phyloP scores from a whole-genome alignment of 2,797 vertebrate genomes.

The Syngnathus acus region DNA sequence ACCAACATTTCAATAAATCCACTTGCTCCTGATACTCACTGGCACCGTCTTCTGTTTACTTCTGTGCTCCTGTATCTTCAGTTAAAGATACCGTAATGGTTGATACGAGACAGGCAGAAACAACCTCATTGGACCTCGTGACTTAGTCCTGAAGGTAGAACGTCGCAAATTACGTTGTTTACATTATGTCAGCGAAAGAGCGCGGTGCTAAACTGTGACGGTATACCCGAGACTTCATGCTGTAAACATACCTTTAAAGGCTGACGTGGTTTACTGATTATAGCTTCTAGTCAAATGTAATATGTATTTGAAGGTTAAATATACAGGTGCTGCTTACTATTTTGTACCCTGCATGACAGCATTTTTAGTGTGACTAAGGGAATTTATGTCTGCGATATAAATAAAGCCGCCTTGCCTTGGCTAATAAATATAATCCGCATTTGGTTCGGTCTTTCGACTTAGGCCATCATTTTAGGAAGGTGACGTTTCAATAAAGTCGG shows the following conservation, averaged over 20 bases:
- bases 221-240: slow-evolving; percentile 2
- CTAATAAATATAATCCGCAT: no score
- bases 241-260: slow-evolving; percentile 5
- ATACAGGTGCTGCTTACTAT: background rate
- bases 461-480: background rate
- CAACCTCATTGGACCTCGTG: slow-evolving; percentile 26
- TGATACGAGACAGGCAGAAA: slow-evolving; percentile 37
- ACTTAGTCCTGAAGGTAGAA: slow-evolving; percentile 42
- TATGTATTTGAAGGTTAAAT: background rate
- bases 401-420: no score
- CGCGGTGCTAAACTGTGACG: slow-evolving; percentile 14
- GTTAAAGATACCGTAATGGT: slow-evolving; percentile 45
- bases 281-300: background rate
- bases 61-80: slow-evolving; percentile 14
- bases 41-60: slow-evolving; percentile 15
- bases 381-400: background rate
- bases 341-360: background rate
- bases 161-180: slow-evolving; percentile 35
- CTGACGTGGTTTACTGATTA: background rate
- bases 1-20: background rate
- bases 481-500: background rate
- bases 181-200: slow-evolving; percentile 13
- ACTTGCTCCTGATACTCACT: slow-evolving; percentile 13
- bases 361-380: background rate
- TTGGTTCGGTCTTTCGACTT: no score